Evolutionary conservation across 2,888 invertebrate species (phyloP), one percentile per base, ranked within the genome.

Genomic region (Xanthorhoe spadicearia): DNA sequence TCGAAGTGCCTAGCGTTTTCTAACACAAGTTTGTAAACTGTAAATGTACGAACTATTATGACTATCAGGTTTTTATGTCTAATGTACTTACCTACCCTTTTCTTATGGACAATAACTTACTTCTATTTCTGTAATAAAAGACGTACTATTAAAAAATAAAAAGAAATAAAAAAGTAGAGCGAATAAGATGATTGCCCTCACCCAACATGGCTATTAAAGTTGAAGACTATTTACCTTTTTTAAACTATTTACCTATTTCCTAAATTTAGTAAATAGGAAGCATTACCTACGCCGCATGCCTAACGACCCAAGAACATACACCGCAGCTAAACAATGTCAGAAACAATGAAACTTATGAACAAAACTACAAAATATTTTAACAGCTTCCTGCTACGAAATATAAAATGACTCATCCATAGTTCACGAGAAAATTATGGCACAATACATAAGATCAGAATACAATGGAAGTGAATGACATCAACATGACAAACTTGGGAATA

Each of bases 391-490:
- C 70, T 61, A 68, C 64, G 57, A 61, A 65, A 61, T 58, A 10
- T 18, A 51, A 77, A 75, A 68, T 79, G 81, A 81, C 78, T 77
- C 73, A 68, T 60, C 80, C 88, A 88, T 88, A 88, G 83, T 84
- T 85, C 86, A 88, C 86, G 74, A 78, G 81, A 79, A 79, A 77
- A 80, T 77, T 78, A 80, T 78, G 77, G 76, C 74, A 76, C 76
- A 80, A 78, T 53, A 48, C 48, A 68, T 70, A 69, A 70, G 62
- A 72, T 53, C 50, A 53, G 43, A 64, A 74, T 49, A 59, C 74
- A 74, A 75, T 75, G 69, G 76, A 74, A 82, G 82, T 83, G 80
- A 84, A 83, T 84, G 82, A 85, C 83, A 85, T 81, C 76, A 74
- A 72, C 68, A 66, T 48, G 61, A 79, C 79, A 70, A 77, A 70